These are phyloP conservation scores for Metopia argyrocephala DNA, from an alignment of 2,888 invertebrate genomes.

Conservation along the genomic window DNA sequence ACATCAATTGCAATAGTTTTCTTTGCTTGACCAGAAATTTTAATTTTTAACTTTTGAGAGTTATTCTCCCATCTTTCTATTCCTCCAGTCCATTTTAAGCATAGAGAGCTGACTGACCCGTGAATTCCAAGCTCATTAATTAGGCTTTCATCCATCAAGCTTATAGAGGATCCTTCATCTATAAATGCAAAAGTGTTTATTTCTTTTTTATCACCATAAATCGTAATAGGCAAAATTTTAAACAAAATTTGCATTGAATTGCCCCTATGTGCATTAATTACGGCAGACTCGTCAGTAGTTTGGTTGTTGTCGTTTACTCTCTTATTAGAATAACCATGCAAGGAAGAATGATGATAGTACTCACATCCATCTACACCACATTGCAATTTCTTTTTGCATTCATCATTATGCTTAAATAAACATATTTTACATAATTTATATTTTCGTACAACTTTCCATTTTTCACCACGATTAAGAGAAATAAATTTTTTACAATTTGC, in stretches of 20 bases:
- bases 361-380: conserved; percentile 5
- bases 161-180: conserved; percentile 37
- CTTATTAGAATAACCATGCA: background rate
- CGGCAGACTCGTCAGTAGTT: background rate
- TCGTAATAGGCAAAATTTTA: conserved; percentile 18
- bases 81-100: conserved; percentile 42
- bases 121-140: conserved; percentile 8
- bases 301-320: background rate
- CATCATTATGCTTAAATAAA: conserved; percentile 2
- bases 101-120: conserved; percentile 18
- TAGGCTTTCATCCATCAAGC: conserved; percentile 33
- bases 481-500: background rate
- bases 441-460: conserved; percentile 6
- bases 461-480: background rate
- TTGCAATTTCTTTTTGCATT: conserved; percentile 3
- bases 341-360: conserved; percentile 3
- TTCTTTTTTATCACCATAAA: conserved; percentile 18
- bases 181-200: conserved; percentile 26
- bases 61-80: background rate
- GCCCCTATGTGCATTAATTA: conserved; percentile 3
- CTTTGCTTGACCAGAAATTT: conserved; percentile 18
- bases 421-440: conserved; percentile 17
- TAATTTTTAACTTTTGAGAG: background rate
- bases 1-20: background rate
- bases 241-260: conserved; percentile 16